Base-by-base conservation (phyloP, 2,113 vertebrate genomes). In the Chamaea fasciata region DNA sequence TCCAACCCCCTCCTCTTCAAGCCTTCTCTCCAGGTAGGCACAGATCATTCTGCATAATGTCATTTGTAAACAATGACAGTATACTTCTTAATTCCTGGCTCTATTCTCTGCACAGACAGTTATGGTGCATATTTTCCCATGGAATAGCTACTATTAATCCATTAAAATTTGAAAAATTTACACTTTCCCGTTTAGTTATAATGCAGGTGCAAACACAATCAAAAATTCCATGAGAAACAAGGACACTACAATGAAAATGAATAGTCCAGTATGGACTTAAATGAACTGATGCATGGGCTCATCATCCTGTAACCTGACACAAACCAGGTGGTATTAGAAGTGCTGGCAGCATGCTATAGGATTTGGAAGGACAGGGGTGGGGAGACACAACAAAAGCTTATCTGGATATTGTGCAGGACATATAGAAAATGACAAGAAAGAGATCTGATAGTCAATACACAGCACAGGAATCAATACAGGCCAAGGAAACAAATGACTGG, bases 321-420 rank as follows among this genome's bases (percentile, higher is more conserved):
- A 65, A 73, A 76, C 6, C 8, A 44, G n/a, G 52, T n/a, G 55
- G 27, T 3, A 21, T 41, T 28, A 26, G 28, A 76, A 53, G 44
- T 31, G 8, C 13, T 39, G 53, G 37, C 24, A 44, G 49, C 21
- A 23, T 5, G 49, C 2, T 37, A 50, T 68, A 84, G 33, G 41
- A 60, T 37, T 37, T 39, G 9, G 19, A 28, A 3, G 7, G 7
- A 13, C 1, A 24, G 7, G 8, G 2, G 8, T 37, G 16, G 15
- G 10, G 26, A 65, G 15, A 41, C 15, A 75, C 64, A 64, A 46
- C 22, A 65, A 91, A 79, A 73, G 30, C 35, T 82, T 57, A 83
- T 15, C 37, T 73, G 33, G 44, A 60, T 87, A 65, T 57, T 89
- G 37, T 23, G 42, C 8, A 81, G 68, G 53, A 65, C 30, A 35